Base-by-base conservation (phyloP, 92 coral and sea anemone species). In the Anthopleura xanthogrammica region DNA sequence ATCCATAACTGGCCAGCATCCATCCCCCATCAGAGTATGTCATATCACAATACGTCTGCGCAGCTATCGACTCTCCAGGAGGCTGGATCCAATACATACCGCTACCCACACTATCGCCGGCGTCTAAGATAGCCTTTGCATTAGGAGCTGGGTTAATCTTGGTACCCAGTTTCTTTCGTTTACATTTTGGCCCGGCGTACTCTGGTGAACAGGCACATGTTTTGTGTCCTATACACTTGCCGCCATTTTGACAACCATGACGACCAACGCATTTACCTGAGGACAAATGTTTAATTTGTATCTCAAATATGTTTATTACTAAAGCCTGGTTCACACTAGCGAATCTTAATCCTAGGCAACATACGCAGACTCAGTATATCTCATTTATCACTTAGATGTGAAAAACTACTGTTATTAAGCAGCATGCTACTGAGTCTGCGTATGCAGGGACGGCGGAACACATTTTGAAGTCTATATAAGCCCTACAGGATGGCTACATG, bases 41-140 rank as follows among this genome's bases (percentile, higher is more conserved):
- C 36, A 29, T 29, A 29, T 29, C 36, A 29, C 36, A 29, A 29
- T 29, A 29, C 36, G 36, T 29, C 36, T 29, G 36, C 36, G 36
- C 36, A 29, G 36, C 36, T 29, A 29, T 29, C 36, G 36, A 29
- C 36, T 95, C 98, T 7, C 95, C 97, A 5, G 86, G 94, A 50
- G 98, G 97, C 88, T 92, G 90, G 87, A 94, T 94, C 98, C 98
- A 94, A 87, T 94, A 94, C 88, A 94, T 81, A 68, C 96, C 98
- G 89, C 94, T 94, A 85, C 92, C 93, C 83, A 65, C 43, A 57
- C 92, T 92, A 79, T 92, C 91, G 64, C 96, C 96, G 77, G 92
- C 94, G 70, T 92, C 90, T 8, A 94, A 75, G 43, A 94, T 94
- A 11, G 95, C 98, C 75, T 93, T 88, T 3, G 98, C 98, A 83